Base-by-base conservation (phyloP, 2,888 invertebrate species). In the Sympetrum striolatum region DNA sequence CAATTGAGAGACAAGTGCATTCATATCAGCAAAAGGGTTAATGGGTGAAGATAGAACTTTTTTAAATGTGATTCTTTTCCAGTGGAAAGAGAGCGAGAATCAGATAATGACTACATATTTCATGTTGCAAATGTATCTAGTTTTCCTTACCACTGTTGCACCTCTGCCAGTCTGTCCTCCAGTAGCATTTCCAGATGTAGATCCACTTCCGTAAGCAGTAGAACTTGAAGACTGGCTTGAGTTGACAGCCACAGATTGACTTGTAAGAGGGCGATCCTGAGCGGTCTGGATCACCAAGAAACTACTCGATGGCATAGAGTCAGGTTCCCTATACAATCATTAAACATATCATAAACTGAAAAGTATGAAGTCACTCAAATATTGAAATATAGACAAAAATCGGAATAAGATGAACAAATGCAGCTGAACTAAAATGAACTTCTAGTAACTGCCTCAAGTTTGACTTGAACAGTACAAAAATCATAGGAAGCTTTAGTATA, bases 211-310 rank as follows among this genome's bases (percentile, higher is more conserved):
- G 92, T 91, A 91, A 18, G 58, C 90, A 96, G 95, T 80, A 95
- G 94, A 94, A 92, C 92, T 91, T 91, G 92, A 92, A 91, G 92
- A 92, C 5, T 92, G 92, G 10, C 93, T 92, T 35, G 91, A 90
- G 82, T 60, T 53, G 10, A 80, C 73, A 39, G 93, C 93, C 39
- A 92, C 92, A 93, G 94, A 94, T 92, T 95, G 95, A 91, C 94
- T 94, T 48, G 95, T 93, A 90, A 94, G 92, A 15, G 95, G 94
- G 91, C 94, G 94, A 93, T 96, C 96, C 39, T 95, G 94, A 35
- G 96, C 95, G 92, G 96, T 96, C 94, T 98, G 98, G 92, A 99
- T 98, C 90, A 99, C 97, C 93, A 99, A 95, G 95, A 98, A 99
- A 93, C 98, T 97, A 90, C 97, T 96, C 91, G 96, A 96, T 82